These are phyloP conservation scores for Crematogaster levior DNA, from an alignment of 2,888 invertebrate species.

Conservation along the genomic window DNA sequence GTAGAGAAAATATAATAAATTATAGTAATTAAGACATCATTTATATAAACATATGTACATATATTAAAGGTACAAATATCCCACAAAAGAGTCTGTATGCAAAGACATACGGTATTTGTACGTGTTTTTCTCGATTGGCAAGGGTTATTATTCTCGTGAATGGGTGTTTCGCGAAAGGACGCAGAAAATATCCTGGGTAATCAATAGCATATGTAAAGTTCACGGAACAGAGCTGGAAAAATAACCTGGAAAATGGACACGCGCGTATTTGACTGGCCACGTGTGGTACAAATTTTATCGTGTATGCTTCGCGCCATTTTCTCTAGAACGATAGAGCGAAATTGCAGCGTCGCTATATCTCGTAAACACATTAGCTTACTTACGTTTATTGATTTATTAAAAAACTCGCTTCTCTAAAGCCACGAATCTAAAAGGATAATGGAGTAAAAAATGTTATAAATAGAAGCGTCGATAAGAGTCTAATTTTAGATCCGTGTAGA, in stretches of 20 bases:
- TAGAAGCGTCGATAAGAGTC: conserved; percentile 5
- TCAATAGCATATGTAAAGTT: neutral
- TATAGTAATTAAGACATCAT: neutral
- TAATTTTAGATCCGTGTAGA: conserved; percentile 10
- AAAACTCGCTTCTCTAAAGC: neutral
- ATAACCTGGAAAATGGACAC: neutral
- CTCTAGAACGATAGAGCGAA: neutral
- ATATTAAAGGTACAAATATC: too few relatives aligned
- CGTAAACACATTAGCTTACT: neutral
- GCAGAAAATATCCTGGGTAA: neutral
- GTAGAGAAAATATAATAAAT: neutral
- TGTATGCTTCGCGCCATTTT: neutral
- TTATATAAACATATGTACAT: too few relatives aligned
- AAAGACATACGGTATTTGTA: neutral
- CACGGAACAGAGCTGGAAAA: neutral
- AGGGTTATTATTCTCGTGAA: neutral
- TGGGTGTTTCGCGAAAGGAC: neutral
- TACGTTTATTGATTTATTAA: neutral
- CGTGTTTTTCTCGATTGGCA: neutral
- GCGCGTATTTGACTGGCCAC: neutral
- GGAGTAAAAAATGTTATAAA: neutral
- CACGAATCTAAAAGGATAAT: neutral
- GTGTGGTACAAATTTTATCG: neutral
- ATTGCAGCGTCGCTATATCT: neutral
- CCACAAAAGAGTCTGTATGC: too few relatives aligned